A percentile compares a stretch with the other conserved stretches of the same genome.
phyloP scores from a whole-genome alignment of 2,797 vertebrate species.

The Macropus fuliginosus region DNA sequence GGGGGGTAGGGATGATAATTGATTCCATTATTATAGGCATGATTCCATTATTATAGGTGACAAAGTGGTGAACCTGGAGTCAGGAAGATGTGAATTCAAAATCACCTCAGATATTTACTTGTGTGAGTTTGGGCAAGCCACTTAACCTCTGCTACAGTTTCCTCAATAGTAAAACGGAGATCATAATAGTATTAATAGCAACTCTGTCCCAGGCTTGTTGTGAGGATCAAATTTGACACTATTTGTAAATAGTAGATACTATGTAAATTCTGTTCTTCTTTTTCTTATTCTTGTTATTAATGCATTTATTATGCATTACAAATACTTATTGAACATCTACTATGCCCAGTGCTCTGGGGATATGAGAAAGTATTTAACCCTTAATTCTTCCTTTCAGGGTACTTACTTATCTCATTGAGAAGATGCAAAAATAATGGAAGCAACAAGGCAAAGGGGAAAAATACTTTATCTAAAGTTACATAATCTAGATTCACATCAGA shows the following conservation, averaged over 20 bases:
- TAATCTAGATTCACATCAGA: not conserved
- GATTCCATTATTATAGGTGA: not conserved
- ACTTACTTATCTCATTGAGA: not conserved
- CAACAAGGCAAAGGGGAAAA: not conserved
- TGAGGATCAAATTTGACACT: not conserved
- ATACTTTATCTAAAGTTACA: not conserved
- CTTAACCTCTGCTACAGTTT: not conserved
- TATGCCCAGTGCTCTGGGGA: not conserved
- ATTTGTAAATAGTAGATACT: not conserved
- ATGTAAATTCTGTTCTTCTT: not conserved
- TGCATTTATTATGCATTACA: not conserved
- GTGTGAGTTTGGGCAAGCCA: not conserved
- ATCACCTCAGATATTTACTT: not conserved
- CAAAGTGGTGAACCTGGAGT: not conserved
- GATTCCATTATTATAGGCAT: not conserved
- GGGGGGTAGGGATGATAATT: not conserved
- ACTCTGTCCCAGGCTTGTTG: not conserved
- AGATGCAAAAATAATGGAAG: not conserved
- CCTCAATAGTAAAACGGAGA: not conserved
- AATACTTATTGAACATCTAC: not conserved
- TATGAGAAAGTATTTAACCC: not conserved
- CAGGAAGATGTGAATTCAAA: not conserved
- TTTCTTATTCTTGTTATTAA: not conserved
- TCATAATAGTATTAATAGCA: no score
- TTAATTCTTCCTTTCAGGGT: not conserved